These are phyloP conservation scores for Zaprionus ornatus DNA, from an alignment of 1,140 invertebrate genomes.

Conservation along the genomic window DNA sequence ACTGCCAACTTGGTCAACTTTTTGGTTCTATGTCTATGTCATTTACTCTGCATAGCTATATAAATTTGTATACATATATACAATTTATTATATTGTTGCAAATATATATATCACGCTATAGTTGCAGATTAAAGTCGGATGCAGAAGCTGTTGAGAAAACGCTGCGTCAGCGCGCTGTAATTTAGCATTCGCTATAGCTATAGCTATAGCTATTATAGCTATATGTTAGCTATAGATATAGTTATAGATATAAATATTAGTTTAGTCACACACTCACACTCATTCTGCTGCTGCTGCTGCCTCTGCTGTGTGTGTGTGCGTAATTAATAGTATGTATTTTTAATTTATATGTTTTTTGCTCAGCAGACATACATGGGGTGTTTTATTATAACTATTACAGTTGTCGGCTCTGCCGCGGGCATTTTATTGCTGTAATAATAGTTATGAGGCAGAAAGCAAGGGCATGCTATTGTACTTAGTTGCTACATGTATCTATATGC, in stretches of 20 bases:
- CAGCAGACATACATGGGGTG: neutral
- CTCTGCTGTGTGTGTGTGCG: slow-evolving; percentile 11
- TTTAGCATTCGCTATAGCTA: slow-evolving; percentile 49
- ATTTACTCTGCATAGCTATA: slow-evolving; percentile 44
- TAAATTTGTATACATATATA: slow-evolving; percentile 1
- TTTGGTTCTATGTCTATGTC: slow-evolving; percentile 55
- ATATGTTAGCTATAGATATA: slow-evolving; percentile 10
- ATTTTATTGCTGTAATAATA: neutral
- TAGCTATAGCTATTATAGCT: slow-evolving; percentile 29
- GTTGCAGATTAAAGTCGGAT: slow-evolving; percentile 51
- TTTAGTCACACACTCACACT: slow-evolving; percentile 12
- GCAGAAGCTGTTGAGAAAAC: slow-evolving; percentile 35
- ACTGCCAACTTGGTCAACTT: slow-evolving; percentile 70
- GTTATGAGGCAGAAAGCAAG: neutral
- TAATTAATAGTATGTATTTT: slow-evolving; percentile 62
- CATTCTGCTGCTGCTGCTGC: neutral
- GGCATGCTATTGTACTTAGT: neutral
- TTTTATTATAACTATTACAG: neutral
- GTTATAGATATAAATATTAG: slow-evolving; percentile 52
- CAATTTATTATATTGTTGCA: slow-evolving; percentile 13
- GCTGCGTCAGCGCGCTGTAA: slow-evolving; percentile 62
- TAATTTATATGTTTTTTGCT: slow-evolving; percentile 20
- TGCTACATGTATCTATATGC: neutral
- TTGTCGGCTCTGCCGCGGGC: no score
- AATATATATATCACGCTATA: slow-evolving; percentile 21